Conservation (phyloP, 2,888 invertebrate species). For the Meta bourneti region DNA sequence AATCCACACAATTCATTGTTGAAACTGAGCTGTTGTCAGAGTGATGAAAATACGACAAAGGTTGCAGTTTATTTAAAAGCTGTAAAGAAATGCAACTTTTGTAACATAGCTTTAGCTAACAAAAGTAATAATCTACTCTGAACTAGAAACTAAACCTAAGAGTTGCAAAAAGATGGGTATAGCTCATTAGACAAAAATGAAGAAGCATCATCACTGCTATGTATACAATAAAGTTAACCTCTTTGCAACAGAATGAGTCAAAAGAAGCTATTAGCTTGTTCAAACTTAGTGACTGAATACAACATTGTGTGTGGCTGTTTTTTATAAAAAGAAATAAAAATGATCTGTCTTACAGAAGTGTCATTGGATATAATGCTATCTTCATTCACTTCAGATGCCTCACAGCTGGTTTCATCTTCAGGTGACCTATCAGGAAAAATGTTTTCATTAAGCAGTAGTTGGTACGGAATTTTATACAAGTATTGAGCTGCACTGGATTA, state of each 20-base stretch:
- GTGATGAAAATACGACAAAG: constrained; percentile 58
- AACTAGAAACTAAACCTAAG: too few relatives aligned
- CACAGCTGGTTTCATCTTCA: constrained; percentile 64
- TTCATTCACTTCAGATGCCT: constrained; percentile 36
- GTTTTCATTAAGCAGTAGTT: too few relatives aligned
- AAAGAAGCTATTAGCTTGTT: background rate
- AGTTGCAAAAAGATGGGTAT: too few relatives aligned
- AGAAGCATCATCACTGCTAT: too few relatives aligned
- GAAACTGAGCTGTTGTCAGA: constrained; percentile 54
- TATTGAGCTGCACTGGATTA: too few relatives aligned
- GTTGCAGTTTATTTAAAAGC: background rate
- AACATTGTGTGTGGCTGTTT: too few relatives aligned
- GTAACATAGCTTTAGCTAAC: too few relatives aligned
- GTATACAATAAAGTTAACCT: background rate
- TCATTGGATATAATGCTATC: constrained; percentile 53
- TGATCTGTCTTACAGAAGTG: constrained; percentile 19
- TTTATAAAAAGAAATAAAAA: background rate
- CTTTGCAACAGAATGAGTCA: background rate
- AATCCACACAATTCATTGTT: constrained; percentile 15
- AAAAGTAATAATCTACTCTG: too few relatives aligned
- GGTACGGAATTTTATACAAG: too few relatives aligned
- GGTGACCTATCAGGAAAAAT: constrained; percentile 49
- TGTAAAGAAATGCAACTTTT: background rate
- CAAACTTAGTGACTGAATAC: background rate
- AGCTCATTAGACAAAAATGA: too few relatives aligned